Percentiles rank a stretch among this genome's conserved stretches.
Evolutionary conservation across 37 sponge, comb jelly and placozoan species (phyloP).

Genomic region (Amphimedon queenslandica): DNA sequence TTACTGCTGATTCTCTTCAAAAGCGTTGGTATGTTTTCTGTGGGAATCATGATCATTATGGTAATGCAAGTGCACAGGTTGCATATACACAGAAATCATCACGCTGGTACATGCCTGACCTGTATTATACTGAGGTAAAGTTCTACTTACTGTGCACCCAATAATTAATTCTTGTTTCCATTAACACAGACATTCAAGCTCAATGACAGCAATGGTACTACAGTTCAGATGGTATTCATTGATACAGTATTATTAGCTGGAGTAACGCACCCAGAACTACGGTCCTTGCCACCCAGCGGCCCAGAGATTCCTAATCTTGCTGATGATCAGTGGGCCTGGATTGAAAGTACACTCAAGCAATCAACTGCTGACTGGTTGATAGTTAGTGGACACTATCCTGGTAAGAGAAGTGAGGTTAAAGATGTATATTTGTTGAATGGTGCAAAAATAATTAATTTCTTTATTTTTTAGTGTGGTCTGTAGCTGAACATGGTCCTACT

Average conservation of each 20-base stretch:
- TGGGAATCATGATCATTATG: slow-evolving; percentile 81
- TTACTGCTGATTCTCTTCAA: slow-evolving; percentile 59
- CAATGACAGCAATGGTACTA: slow-evolving; percentile 15
- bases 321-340: slow-evolving; percentile 60
- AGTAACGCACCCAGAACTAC: slow-evolving; percentile 26
- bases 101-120: slow-evolving; percentile 61
- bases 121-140: slow-evolving; percentile 59
- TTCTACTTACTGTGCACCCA: background rate
- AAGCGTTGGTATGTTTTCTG: slow-evolving; percentile 53
- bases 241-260: slow-evolving; percentile 60
- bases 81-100: slow-evolving; percentile 53
- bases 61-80: slow-evolving; percentile 63
- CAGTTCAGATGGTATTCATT: slow-evolving; percentile 62
- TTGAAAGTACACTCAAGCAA: slow-evolving; percentile 42
- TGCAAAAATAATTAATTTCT: background rate
- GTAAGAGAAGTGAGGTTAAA: slow-evolving; percentile 10
- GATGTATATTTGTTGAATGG: background rate
- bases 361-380: slow-evolving; percentile 72
- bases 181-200: slow-evolving; percentile 14
- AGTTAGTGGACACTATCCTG: slow-evolving; percentile 70
- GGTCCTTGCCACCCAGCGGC: slow-evolving; percentile 19
- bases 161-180: background rate
- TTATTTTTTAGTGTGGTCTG: slow-evolving; percentile 47
- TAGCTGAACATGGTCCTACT: slow-evolving; percentile 57
- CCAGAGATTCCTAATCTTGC: slow-evolving; percentile 8